Base-by-base conservation (phyloP, 2,888 invertebrate species). In the Lasioglossum leucozonium region DNA sequence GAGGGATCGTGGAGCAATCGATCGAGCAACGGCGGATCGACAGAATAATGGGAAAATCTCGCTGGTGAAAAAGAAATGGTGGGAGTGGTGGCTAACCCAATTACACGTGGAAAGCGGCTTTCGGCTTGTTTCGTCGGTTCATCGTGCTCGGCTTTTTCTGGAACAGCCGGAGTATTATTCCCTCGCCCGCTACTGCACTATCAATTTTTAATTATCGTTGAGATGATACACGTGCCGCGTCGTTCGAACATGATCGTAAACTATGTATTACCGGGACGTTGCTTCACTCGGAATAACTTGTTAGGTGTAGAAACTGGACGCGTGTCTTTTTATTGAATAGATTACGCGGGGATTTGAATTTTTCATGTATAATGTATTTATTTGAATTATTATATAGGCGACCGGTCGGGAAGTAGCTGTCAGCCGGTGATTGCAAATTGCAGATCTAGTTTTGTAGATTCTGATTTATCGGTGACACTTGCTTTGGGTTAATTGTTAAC, bases 11-110 rank as follows among this genome's bases (percentile, higher is more conserved):
- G 0, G 82, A 34, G 65, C 73, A 81, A 79, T 86, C 78, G 86
- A 87, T 86, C 67, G 82, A 51, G 58, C 40, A 40, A 65, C 62
- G 62, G 69, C 47, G 77, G 82, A 86, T 87, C 82, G 67, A 47
- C 81, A 34, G 65, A 82, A 87, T 82, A 85, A 87, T 87, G 79
- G 85, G 84, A 82, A n/a, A 87, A 84, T 80, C 87, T 83, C 77
- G 82, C 78, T 65, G 74, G 77, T 85, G 79, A 81, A 75, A 77
- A 85, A 85, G 74, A 81, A 87, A 82, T 82, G 77, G 81, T 82
- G 76, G 87, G 87, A 77, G 87, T 82, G 81, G 87, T 84, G 75
- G 79, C 81, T 87, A 84, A 87, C 84, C 81, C 75, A 87, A 87
- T 87, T 87, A 87, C 79, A 81, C 82, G 76, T 84, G 87, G 75